Evolutionary conservation across 2,888 invertebrate genomes (phyloP), one percentile per base, ranked within the genome.

Genomic region (Archaeoteleia sp.): DNA sequence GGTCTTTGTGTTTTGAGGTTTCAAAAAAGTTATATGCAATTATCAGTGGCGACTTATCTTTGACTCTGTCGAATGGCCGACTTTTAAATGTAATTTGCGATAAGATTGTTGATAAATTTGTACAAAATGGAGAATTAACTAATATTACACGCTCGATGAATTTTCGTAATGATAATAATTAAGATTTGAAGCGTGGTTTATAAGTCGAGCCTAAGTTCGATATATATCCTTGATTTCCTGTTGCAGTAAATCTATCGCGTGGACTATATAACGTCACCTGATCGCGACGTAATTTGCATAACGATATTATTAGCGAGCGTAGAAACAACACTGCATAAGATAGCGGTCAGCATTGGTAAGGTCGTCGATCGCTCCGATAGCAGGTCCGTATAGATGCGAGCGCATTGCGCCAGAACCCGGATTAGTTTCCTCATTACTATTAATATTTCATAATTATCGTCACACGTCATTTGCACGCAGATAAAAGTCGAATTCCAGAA

Each of bases 391-490:
- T n/a, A 66, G 67, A 68, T 61, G 53, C 73, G 70, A 73, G 72
- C 67, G 69, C 68, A 65, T 73, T 74, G 71, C 72, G 58, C 72
- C 74, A 74, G 43, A 63, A 49, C 66, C 68, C 58, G 71, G 68
- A 71, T 71, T 72, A 67, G 70, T 76, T 76, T 78, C 75, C 76
- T 78, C 75, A 71, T 79, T 77, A 75, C 77, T 78, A 79, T 78
- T 79, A 76, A 78, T 79, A 76, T 80, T 80, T 77, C 78, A 75
- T 77, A 80, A 80, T 78, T 78, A 78, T 77, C 73, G 72, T 72
- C 61, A 60, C 72, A 71, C 70, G 67, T 27, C 12, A 23, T 25
- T 20, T 4, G 20, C 20, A 20, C 39, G 4, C n/a, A 3, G 42
- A 10, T 20, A 14, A 37, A 13, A 10, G 25, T n/a, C 32, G 25